phyloP scores from a whole-genome alignment of 2,797 vertebrate species.

The Pangasius mekongensis region DNA sequence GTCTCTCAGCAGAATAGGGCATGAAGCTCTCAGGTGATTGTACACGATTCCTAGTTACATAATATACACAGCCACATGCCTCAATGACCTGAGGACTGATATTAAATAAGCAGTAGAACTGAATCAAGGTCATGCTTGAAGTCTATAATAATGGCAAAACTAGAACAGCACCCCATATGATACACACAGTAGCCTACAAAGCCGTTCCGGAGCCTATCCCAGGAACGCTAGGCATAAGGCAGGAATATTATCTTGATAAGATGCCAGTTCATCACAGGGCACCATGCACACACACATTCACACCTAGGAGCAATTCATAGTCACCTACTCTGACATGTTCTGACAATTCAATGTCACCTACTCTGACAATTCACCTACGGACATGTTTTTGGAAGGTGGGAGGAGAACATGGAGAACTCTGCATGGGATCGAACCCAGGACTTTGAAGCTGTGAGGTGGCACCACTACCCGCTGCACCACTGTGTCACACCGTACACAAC shows the following conservation, averaged over 20 bases:
- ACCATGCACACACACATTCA: neutral
- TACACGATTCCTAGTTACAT: neutral
- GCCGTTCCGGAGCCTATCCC: neutral
- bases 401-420: neutral
- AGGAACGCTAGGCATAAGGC: neutral
- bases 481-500: neutral
- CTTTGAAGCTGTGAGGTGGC: neutral
- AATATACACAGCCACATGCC: neutral
- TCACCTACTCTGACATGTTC: neutral
- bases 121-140: neutral
- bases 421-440: neutral
- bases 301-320: neutral
- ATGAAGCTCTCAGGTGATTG: neutral
- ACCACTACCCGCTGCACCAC: neutral
- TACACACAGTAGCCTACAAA: neutral
- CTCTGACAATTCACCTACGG: neutral
- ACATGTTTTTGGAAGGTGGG: neutral
- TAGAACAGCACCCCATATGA: neutral
- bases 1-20: neutral
- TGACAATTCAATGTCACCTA: neutral
- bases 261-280: neutral
- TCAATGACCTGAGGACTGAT: neutral
- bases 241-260: neutral
- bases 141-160: neutral
- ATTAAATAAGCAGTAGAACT: neutral